Base-by-base conservation (phyloP, 2,888 invertebrate genomes). In the Amaurobius ferox region DNA sequence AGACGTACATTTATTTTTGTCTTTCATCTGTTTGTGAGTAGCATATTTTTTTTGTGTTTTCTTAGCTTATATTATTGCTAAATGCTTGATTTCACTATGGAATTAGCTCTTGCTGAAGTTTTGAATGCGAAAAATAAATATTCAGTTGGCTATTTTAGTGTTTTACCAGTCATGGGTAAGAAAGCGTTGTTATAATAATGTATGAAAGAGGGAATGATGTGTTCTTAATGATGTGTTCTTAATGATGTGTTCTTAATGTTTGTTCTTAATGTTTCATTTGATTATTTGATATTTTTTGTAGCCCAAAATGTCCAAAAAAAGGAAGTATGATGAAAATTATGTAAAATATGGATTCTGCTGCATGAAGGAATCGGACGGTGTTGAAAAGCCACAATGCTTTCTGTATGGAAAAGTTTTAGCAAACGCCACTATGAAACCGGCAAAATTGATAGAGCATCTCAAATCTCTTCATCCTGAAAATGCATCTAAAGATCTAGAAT, bases 301-400 rank as follows among this genome's bases (percentile, higher is more conserved):
- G 35, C 35, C 35, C 35, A 35, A 35, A 35, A 35, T 35, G 35
- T 35, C 35, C 35, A 35, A 35, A 35, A 35, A 35, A 35, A 35
- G 35, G 35, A 35, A 35, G 35, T 35, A 29, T 35, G 35, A 73
- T 68, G 81, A 81, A 81, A 74, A 67, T 72, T 74, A 74, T 74
- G 62, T 74, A 74, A 72, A 72, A 68, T 74, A 70, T 81, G 81
- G 81, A 72, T 81, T 74, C 83, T 79, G 55, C 48, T 81, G 72
- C 74, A 83, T 68, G 39, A 83, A 74, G 64, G 83, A 76, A 71
- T 66, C 28, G 48, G 83, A 77, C 71, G 76, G 76, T 55, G 74
- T 76, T 40, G 76, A 83, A 76, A 85, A 85, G 70, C 77, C 35
- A 35, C 74, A 74, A 67, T 76, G 74, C 62, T 48, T 81, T 67